Conservation (phyloP, 2,113 vertebrate species). For the Aldabrachelys gigantea region DNA sequence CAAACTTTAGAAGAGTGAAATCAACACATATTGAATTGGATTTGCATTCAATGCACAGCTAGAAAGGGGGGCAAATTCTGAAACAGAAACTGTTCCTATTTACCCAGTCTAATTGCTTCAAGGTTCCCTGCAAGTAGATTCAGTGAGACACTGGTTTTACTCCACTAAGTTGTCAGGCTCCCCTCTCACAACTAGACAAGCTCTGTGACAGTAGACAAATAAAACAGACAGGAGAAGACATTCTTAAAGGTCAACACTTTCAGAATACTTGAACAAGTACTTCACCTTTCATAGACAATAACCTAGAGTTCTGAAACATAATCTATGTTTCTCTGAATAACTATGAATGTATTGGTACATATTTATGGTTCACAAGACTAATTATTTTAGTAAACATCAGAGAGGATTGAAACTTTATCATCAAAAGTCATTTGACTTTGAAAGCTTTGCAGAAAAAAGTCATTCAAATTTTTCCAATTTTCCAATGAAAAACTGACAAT, state of each 20-base stretch:
- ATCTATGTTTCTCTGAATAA: neutral
- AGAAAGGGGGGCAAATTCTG: constrained; percentile 51
- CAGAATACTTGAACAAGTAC: neutral
- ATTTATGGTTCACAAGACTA: neutral
- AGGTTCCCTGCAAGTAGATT: constrained; percentile 44
- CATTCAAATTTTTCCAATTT: neutral
- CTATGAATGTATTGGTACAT: neutral
- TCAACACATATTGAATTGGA: constrained; percentile 38
- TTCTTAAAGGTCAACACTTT: neutral
- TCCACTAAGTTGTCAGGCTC: neutral
- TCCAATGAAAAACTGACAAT: neutral
- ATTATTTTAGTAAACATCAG: constrained; percentile 16
- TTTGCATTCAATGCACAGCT: constrained; percentile 43
- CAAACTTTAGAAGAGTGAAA: constrained; percentile 52
- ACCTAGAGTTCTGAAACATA: neutral
- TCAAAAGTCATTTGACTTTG: neutral
- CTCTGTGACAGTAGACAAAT: neutral
- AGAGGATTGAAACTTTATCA: neutral
- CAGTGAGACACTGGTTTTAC: constrained; percentile 29
- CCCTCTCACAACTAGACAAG: neutral
- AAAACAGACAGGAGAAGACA: neutral
- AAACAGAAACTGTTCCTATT: constrained; percentile 51
- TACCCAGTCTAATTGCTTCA: constrained; percentile 62
- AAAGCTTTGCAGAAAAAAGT: neutral
- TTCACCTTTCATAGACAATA: neutral